phyloP scores from a whole-genome alignment of 2,797 vertebrate genomes.

The Phaenicophaeus curvirostris region DNA sequence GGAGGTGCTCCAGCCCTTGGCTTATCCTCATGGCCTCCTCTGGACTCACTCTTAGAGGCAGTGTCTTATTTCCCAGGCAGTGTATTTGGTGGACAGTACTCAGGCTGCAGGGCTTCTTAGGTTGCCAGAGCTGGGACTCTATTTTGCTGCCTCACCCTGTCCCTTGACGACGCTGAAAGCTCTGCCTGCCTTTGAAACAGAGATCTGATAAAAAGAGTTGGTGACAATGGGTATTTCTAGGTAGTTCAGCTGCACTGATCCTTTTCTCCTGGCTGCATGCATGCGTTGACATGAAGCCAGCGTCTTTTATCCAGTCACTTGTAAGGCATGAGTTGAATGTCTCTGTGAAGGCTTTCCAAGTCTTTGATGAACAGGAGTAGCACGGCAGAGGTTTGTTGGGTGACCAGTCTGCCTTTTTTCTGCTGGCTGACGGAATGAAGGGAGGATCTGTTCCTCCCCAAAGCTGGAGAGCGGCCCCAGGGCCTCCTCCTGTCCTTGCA shows the following conservation, averaged over 20 bases:
- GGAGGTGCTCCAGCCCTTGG: too few species aligned
- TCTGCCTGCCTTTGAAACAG: neutral
- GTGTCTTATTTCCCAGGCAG: neutral
- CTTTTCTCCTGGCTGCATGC: neutral
- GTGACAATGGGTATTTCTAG: neutral
- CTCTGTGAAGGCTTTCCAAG: slow-evolving; percentile 14
- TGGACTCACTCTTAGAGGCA: too few species aligned
- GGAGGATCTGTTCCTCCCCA: neutral
- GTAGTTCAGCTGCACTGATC: neutral
- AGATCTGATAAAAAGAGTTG: neutral
- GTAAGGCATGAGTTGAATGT: neutral
- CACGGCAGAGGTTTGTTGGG: neutral
- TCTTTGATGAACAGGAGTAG: neutral
- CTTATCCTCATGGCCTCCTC: too few species aligned
- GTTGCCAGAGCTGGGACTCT: neutral
- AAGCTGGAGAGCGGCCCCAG: neutral
- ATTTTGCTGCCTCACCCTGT: neutral
- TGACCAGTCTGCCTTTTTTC: neutral
- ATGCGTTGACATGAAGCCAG: neutral
- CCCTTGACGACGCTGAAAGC: neutral
- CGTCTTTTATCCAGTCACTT: neutral
- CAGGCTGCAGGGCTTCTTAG: neutral
- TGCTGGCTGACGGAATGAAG: neutral
- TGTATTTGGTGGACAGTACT: neutral
- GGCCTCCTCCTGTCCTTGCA: neutral